Conservation (phyloP, 2,113 vertebrate species). For the Hyperoodon ampullatus region DNA sequence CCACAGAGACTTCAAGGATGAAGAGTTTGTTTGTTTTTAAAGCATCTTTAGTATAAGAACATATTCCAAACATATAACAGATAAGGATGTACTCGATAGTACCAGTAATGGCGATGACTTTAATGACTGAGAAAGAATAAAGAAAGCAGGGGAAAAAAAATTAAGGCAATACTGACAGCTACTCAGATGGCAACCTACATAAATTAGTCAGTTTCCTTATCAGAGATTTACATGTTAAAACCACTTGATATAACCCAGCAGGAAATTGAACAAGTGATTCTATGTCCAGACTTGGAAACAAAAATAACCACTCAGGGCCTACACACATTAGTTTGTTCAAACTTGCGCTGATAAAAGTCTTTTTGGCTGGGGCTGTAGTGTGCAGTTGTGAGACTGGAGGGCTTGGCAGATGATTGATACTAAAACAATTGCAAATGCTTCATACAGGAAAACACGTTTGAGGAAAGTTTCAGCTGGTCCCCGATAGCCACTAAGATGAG, state of each 20-base stretch:
- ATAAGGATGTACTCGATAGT: background rate
- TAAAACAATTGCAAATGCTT: background rate
- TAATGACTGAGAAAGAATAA: background rate
- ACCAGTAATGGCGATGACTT: background rate
- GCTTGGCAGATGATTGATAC: constrained; percentile 17
- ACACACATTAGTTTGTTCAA: constrained; percentile 68
- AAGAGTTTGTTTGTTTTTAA: constrained; percentile 5
- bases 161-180: background rate
- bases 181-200: constrained; percentile 41
- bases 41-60: background rate
- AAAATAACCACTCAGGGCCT: constrained; percentile 71
- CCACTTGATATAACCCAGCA: constrained; percentile 74
- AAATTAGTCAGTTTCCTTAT: constrained; percentile 68
- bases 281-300: constrained; percentile 79
- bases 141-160: background rate
- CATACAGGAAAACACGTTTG: background rate
- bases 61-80: background rate
- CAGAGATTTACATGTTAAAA: constrained; percentile 73
- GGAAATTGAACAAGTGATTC: constrained; percentile 74
- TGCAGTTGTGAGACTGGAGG: constrained; percentile 11
- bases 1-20: background rate
- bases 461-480: background rate
- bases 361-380: constrained; percentile 41
- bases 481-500: background rate
- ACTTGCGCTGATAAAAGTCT: constrained; percentile 65